Base-by-base conservation (phyloP, 2,888 invertebrate genomes). In the Frankliniella intonsa region DNA sequence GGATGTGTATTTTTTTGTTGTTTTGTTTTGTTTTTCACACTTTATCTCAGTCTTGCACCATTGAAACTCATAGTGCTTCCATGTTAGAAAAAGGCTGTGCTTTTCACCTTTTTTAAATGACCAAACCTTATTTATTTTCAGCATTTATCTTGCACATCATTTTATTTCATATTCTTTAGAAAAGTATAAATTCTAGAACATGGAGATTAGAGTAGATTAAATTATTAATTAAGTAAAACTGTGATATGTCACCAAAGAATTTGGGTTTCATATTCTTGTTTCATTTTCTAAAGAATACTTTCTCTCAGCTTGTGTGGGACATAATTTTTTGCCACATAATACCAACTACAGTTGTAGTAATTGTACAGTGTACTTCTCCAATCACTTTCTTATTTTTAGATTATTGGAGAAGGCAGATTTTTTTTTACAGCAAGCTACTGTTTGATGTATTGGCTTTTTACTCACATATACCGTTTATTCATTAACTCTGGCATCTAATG, bases 161-260 rank as follows among this genome's bases (percentile, higher is more conserved):
- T 22, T 76, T n/a, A 76, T 76, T 55, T 55, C 25, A 25, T 76
- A 3, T 22, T 1, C 25, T 25, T 8, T 25, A 22, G 25, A 76
- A 76, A 76, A 76, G 9, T 76, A 9, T 25, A 76, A 7, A 11
- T 69, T 5, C n/a, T 22, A 22, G 22, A 25, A 14, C 14, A 17
- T 62, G 17, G 62, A 14, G n/a, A n/a, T 14, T 62, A n/a, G n/a
- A 17, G 62, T 76, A 25, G 69, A 22, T 25, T 7, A 76, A 76
- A 25, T 25, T 10, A 25, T 76, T 25, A 25, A 12, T n/a, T 76
- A 76, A 25, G 22, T 22, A 22, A 25, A 25, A 76, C 69, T 76
- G 69, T 76, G 69, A 76, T 76, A 76, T 76, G 69, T 76, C 25
- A 76, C 69, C 69, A 76, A 76, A 76, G 69, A 25, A 25, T n/a